Evolutionary conservation across 2,888 invertebrate species (phyloP).

Genomic region (Serrognathus titanus): DNA sequence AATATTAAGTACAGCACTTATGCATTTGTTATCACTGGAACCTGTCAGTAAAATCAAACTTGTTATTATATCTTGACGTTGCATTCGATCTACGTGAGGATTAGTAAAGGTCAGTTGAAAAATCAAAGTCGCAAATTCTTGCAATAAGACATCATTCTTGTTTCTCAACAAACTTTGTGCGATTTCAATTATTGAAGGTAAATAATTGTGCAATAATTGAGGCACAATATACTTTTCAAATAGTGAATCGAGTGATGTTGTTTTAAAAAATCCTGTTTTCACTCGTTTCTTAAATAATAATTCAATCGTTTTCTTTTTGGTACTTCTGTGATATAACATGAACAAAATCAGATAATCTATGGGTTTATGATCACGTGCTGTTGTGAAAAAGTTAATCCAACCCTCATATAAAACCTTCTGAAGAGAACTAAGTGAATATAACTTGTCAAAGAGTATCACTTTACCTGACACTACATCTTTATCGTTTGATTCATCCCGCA

Average conservation of each 20-base stretch:
- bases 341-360: slow-evolving; percentile 64
- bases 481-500: slow-evolving; percentile 36
- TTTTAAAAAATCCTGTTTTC: slow-evolving; percentile 57
- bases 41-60: slow-evolving; percentile 37
- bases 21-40: slow-evolving; percentile 32
- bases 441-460: slow-evolving; percentile 56
- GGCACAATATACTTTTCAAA: slow-evolving; percentile 54
- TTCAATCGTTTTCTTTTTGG: slow-evolving; percentile 61
- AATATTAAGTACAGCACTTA: slow-evolving; percentile 34
- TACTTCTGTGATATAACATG: slow-evolving; percentile 56
- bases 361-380: slow-evolving; percentile 59
- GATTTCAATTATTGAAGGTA: slow-evolving; percentile 56
- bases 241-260: slow-evolving; percentile 54
- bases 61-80: slow-evolving; percentile 39
- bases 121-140: slow-evolving; percentile 58
- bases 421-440: slow-evolving; percentile 56
- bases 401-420: slow-evolving; percentile 56
- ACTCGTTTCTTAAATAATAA: slow-evolving; percentile 61
- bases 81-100: slow-evolving; percentile 32
- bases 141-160: slow-evolving; percentile 51
- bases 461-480: slow-evolving; percentile 54
- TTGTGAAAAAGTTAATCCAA: slow-evolving; percentile 58
- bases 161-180: slow-evolving; percentile 54
- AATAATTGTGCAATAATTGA: slow-evolving; percentile 52
- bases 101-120: slow-evolving; percentile 54